A percentile compares a stretch with the other conserved stretches of the same genome.
phyloP scores from a whole-genome alignment of 53 echinoderm and acorn worm genomes.

The Glandiceps talaboti region DNA sequence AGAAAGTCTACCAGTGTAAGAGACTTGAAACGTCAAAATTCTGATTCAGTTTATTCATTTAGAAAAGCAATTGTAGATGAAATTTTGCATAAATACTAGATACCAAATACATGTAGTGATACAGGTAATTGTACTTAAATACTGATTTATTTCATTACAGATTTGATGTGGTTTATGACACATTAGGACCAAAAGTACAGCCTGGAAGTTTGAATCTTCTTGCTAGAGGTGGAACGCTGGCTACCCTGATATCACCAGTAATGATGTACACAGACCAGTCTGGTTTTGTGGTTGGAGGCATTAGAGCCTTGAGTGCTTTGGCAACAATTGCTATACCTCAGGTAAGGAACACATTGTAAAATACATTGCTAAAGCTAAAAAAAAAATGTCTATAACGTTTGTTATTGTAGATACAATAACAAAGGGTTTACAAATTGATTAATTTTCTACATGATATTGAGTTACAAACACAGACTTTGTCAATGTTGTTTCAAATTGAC shows the following conservation, averaged over 20 bases:
- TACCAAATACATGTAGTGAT: neutral
- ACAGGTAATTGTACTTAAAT: neutral
- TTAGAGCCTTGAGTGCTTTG: neutral
- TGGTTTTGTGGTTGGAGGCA: conserved; percentile 40
- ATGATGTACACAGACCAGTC: conserved; percentile 27
- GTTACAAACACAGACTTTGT: too few relatives aligned
- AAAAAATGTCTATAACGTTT: too few relatives aligned
- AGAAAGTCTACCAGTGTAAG: too few relatives aligned
- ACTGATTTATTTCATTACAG: conserved; percentile 5
- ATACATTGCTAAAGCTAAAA: too few relatives aligned
- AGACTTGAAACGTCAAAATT: too few relatives aligned
- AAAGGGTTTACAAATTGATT: too few relatives aligned
- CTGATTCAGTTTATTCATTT: too few relatives aligned
- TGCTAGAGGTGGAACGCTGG: conserved; percentile 18
- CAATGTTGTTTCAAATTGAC: too few relatives aligned
- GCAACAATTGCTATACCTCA: neutral
- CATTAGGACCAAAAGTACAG: conserved; percentile 30
- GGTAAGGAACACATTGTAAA: neutral
- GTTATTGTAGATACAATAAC: too few relatives aligned
- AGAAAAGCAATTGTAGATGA: too few relatives aligned
- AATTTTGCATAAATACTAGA: too few relatives aligned
- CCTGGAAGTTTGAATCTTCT: conserved; percentile 26
- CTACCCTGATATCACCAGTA: conserved; percentile 45
- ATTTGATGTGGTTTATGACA: conserved; percentile 52
- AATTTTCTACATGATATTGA: too few relatives aligned